Evolutionary conservation across 2,113 vertebrate species (phyloP), one percentile per base, ranked within the genome.

Genomic region (Lophius piscatorius): DNA sequence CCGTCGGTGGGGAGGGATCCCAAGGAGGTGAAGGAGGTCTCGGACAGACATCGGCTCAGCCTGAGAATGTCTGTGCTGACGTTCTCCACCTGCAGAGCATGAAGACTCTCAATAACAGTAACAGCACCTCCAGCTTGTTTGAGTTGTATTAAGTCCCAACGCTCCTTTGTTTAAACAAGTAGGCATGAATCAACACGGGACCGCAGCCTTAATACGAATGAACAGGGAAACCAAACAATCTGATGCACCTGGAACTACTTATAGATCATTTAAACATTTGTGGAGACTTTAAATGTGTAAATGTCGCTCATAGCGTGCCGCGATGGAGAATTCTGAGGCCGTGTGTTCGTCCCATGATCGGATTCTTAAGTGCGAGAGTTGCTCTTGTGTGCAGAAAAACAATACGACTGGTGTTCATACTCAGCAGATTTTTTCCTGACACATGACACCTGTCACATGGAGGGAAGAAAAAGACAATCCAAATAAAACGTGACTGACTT

Each of bases 31-130:
- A 62, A 61, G 1, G 60, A 67, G 5, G 52, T 31, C 4, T 58
- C 62, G 14, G 78, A 74, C 17, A 85, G 60, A 56, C 49, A 88
- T n/a, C 55, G 60, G 33, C 55, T 80, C 6, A 57, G 69, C 46
- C 71, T 57, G 1, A n/a, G 33, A 41, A 66, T 49, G 66, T 87
- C 69, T 2, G 51, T 66, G 42, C 24, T 10, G 21, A 73, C 38
- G 3, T 80, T 41, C 29, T 82, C 65, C 33, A 81, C 60, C 89
- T 91, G 51, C 29, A 35, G 36, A 35, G 46, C 18, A 33, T 2
- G 20, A 18, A 56, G 23, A 74, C 16, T 61, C 3, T 54, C 12
- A 45, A 14, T 6, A 2, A 22, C 10, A 13, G 11, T 9, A 28
- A 7, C 18, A 34, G 31, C 51, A 12, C 10, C 14, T 44, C 21